These are phyloP conservation scores for Gymnocypris eckloni DNA, from an alignment of 2,797 vertebrate genomes.

Conservation along the genomic window DNA sequence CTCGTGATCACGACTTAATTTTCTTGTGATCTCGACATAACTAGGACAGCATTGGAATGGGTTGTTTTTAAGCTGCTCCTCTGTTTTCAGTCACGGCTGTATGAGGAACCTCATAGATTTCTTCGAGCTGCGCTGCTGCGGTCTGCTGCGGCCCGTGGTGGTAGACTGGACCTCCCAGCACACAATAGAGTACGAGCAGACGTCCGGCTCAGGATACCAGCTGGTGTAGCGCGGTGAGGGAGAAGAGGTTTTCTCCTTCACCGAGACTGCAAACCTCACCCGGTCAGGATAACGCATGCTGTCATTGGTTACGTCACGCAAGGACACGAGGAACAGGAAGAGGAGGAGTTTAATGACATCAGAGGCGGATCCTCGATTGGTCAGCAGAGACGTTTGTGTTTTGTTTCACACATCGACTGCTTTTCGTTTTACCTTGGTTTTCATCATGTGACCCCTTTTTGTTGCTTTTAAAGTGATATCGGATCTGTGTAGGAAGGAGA, in stretches of 20 bases:
- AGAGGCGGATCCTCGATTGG: not conserved
- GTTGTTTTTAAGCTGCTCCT: not conserved
- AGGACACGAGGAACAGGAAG: constrained; percentile 35
- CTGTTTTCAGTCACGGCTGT: constrained; percentile 88
- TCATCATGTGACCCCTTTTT: constrained; percentile 19
- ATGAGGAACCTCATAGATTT: constrained; percentile 97
- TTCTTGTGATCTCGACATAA: no score
- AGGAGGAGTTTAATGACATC: constrained; percentile 31
- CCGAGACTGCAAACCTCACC: constrained; percentile 73
- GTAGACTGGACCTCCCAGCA: constrained; percentile 99
- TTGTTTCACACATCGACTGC: not conserved
- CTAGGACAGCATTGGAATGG: not conserved
- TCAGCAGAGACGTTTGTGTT: constrained; percentile 12
- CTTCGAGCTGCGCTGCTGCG: constrained; percentile 99
- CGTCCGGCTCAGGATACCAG: constrained; percentile 96
- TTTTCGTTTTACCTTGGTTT: not conserved
- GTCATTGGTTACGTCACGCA: constrained; percentile 77
- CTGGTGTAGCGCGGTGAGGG: constrained; percentile 85
- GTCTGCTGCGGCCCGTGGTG: constrained; percentile 91
- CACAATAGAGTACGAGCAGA: constrained; percentile 98
- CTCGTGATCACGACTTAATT: no score
- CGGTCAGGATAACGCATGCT: constrained; percentile 91
- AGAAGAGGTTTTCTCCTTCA: constrained; percentile 68
- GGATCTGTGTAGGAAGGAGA: not conserved
- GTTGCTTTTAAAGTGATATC: constrained; percentile 12